phyloP scores from a whole-genome alignment of 2,888 invertebrate species.

The Pristionchus fissidentatus region DNA sequence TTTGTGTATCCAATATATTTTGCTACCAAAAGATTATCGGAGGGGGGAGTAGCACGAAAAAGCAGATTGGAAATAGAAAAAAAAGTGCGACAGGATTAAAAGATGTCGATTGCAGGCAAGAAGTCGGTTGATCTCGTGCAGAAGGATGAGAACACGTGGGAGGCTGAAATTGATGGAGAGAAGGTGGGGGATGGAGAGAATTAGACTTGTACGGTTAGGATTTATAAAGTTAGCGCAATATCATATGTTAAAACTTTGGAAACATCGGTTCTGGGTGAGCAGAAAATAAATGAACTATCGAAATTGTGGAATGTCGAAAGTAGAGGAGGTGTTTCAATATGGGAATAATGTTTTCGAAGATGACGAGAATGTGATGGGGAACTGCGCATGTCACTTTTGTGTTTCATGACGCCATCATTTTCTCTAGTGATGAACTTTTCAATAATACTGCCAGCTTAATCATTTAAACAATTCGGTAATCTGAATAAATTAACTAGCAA shows the following conservation, averaged over 20 bases:
- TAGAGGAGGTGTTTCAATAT: no score
- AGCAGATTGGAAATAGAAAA: no score
- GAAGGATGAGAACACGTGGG: slow-evolving; percentile 28
- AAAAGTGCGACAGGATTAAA: background rate
- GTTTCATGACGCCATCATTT: no score
- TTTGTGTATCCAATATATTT: no score
- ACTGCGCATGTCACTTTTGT: no score
- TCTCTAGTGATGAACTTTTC: no score
- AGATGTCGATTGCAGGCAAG: slow-evolving; percentile 51
- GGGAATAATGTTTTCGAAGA: no score
- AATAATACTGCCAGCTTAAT: background rate
- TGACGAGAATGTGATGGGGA: no score
- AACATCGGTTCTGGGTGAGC: background rate
- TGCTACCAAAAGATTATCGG: no score
- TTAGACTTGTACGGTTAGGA: background rate
- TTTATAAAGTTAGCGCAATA: background rate
- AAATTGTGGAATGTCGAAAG: no score
- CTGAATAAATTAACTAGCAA: background rate
- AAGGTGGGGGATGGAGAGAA: slow-evolving; percentile 33
- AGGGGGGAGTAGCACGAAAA: no score
- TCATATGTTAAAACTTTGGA: no score
- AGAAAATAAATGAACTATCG: background rate
- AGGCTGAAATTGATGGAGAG: slow-evolving; percentile 49
- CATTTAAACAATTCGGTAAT: background rate
- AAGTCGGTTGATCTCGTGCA: slow-evolving; percentile 56